Conservation (phyloP, 2,888 invertebrate genomes). For the Lasioglossum morio region DNA sequence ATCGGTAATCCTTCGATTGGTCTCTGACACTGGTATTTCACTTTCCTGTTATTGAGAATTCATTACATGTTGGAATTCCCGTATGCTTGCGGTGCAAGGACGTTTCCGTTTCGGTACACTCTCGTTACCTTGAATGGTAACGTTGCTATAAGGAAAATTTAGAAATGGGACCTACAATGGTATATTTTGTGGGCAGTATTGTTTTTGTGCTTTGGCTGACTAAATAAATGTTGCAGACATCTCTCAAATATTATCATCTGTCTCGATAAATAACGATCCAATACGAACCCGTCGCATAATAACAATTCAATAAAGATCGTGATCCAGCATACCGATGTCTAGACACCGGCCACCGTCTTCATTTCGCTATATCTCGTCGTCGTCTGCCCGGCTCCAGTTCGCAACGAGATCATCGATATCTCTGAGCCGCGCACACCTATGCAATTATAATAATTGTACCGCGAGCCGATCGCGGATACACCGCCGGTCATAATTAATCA, state of each 20-base stretch:
- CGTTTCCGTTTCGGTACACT: not conserved
- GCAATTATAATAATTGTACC: constrained; percentile 66
- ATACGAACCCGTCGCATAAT: not conserved
- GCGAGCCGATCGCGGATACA: constrained; percentile 43
- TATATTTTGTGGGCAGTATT: not conserved
- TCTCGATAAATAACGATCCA: not conserved
- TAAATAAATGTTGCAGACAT: no score
- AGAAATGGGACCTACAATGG: not conserved
- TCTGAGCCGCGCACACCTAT: constrained; percentile 44
- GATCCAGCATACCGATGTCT: not conserved
- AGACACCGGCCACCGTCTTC: not conserved
- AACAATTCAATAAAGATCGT: not conserved
- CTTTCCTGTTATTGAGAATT: constrained; percentile 17
- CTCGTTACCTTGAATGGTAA: not conserved
- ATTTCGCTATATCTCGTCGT: not conserved
- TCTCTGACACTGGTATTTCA: not conserved
- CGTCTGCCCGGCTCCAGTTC: not conserved
- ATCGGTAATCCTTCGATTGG: not conserved
- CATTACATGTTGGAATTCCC: not conserved
- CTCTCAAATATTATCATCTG: not conserved
- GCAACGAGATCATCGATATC: constrained; percentile 52
- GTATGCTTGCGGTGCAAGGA: not conserved
- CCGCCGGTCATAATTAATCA: constrained; percentile 58
- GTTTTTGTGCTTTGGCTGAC: not conserved
- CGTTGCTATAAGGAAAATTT: not conserved